Conservation (phyloP, 2,113 vertebrate species). For the Dasypus novemcinctus region DNA sequence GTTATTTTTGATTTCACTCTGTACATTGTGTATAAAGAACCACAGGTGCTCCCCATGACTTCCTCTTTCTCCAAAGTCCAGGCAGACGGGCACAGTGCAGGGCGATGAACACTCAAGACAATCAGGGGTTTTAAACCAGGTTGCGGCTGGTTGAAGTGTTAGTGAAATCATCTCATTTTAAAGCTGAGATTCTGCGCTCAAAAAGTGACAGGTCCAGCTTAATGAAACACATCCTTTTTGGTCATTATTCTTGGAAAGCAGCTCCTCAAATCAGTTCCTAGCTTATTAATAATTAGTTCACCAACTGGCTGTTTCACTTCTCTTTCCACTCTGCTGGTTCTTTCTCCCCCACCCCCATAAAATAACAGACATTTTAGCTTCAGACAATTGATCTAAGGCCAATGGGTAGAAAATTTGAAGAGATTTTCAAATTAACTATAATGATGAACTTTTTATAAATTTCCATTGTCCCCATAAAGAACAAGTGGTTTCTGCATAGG, state of each 20-base stretch:
- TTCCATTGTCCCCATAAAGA: not conserved
- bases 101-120: not conserved
- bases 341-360: conserved; percentile 23
- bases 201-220: not conserved
- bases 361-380: conserved; percentile 47
- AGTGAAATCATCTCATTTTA: conserved; percentile 47
- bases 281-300: conserved; percentile 60
- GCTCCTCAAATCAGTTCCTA: conserved; percentile 18
- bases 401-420: not conserved
- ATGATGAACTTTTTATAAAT: conserved; percentile 50
- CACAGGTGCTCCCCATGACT: not conserved
- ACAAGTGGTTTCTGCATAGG: not conserved
- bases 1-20: not conserved
- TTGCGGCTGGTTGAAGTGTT: not conserved
- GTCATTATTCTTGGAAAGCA: conserved; percentile 23
- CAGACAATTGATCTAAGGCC: conserved; percentile 61
- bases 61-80: not conserved
- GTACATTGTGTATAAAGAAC: not conserved
- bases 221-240: conserved; percentile 33
- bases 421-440: conserved; percentile 25
- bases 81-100: fast-evolving
- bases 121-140: not conserved
- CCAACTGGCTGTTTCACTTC: not conserved
- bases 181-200: not conserved
- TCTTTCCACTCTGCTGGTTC: not conserved